Evolutionary conservation across 2,113 vertebrate species (phyloP).

Genomic region (Todiramphus saurophagus): DNA sequence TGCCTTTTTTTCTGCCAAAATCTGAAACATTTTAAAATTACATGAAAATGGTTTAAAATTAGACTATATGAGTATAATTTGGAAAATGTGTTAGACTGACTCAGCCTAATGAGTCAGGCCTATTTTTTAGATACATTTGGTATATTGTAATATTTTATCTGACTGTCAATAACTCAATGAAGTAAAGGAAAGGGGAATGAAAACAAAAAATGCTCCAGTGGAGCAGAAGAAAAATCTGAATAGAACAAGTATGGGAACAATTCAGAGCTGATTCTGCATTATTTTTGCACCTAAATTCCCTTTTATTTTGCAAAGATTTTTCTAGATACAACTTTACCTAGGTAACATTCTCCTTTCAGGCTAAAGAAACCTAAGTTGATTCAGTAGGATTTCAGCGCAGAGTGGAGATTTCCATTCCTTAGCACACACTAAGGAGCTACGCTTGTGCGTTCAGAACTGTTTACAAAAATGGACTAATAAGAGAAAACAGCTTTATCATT

Average conservation of each 20-base stretch:
- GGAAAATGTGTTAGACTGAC: not conserved
- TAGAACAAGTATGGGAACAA: not conserved
- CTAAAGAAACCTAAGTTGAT: not conserved
- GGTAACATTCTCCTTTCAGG: not conserved
- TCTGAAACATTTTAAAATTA: not conserved
- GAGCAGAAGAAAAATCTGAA: not conserved
- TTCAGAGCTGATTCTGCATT: not conserved
- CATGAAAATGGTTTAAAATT: conserved; percentile 33
- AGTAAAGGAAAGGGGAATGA: not conserved
- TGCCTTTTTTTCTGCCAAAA: conserved; percentile 12
- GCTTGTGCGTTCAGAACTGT: conserved; percentile 1
- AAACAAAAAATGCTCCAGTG: not conserved
- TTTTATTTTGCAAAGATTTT: not conserved
- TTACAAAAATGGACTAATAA: conserved; percentile 54
- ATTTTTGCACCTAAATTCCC: not conserved
- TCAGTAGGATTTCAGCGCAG: not conserved
- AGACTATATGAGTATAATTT: conserved; percentile 2
- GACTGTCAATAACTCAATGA: not conserved
- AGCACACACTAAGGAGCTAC: not conserved
- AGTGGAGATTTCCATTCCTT: conserved; percentile 23
- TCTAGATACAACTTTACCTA: not conserved
- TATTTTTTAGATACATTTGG: not conserved
- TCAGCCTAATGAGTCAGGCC: not conserved
- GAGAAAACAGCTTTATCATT: conserved; percentile 69
- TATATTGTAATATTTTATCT: not conserved